A percentile compares a stretch with the other conserved stretches of the same genome.
phyloP scores from a whole-genome alignment of 2,888 invertebrate genomes.

The Standfussiana lucernea region DNA sequence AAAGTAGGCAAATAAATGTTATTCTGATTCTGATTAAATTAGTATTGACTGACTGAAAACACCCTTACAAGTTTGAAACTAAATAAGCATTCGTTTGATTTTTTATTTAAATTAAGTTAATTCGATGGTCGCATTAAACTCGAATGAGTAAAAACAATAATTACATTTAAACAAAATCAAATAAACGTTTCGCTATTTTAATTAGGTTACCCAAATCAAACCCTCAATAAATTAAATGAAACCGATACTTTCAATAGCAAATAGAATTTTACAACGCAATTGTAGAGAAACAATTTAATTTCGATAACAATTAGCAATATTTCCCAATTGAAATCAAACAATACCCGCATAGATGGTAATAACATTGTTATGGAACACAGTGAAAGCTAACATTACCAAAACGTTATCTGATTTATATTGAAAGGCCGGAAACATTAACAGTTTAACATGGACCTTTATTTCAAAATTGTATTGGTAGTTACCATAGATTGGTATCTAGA shows the following conservation, averaged over 20 bases:
- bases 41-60: not conserved
- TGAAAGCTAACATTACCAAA: slow-evolving; percentile 38
- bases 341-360: slow-evolving; percentile 48
- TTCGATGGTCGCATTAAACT: not conserved
- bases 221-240: not conserved
- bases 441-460: not conserved
- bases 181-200: not conserved
- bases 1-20: too few species aligned
- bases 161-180: not conserved
- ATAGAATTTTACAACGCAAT: not conserved
- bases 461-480: not conserved
- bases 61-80: not conserved
- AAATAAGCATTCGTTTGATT: not conserved
- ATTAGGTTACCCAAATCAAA: not conserved
- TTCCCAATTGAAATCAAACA: slow-evolving; percentile 28
- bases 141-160: not conserved
- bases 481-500: too few species aligned
- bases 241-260: not conserved
- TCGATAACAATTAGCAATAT: slow-evolving; percentile 14
- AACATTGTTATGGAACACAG: slow-evolving; percentile 34
- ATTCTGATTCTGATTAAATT: too few species aligned
- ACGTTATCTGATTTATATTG: slow-evolving; percentile 25
- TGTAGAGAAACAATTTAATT: not conserved
- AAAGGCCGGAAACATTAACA: slow-evolving; percentile 4
- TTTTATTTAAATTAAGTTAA: not conserved